These are phyloP conservation scores for Andrena dorsata DNA, from an alignment of 2,888 invertebrate species.

Conservation along the genomic window DNA sequence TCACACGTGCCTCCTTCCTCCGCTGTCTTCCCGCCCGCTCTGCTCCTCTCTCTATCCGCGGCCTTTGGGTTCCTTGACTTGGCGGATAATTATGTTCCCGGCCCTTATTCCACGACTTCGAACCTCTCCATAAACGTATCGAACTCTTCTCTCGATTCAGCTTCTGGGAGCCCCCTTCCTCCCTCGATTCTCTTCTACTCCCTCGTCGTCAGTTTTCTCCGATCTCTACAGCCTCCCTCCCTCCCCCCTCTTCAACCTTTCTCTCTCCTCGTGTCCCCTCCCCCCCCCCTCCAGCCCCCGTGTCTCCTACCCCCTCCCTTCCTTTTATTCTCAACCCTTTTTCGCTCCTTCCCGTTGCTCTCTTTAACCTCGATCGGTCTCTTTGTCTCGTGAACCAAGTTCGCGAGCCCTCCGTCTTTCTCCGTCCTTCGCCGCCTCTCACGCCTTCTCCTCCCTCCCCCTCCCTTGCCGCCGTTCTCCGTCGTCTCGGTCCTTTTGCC, in stretches of 20 bases:
- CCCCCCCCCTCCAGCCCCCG: too few species aligned
- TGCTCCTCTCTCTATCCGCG: conserved; percentile 44
- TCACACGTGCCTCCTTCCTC: conserved; percentile 3
- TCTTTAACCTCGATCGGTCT: conserved; percentile 45
- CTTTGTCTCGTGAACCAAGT: conserved; percentile 35
- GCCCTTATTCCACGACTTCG: conserved; percentile 67
- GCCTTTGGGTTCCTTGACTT: conserved; percentile 67
- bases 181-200: conserved; percentile 38
- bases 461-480: conserved; percentile 33
- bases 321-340: conserved; percentile 38
- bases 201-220: conserved; percentile 45
- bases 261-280: neutral
- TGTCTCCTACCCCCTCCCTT: conserved; percentile 1
- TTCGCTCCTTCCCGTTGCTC: conserved; percentile 41
- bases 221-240: conserved; percentile 20
- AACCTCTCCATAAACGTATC: conserved; percentile 71
- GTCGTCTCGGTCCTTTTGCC: conserved; percentile 29
- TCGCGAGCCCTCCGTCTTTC: conserved; percentile 14
- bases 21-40: conserved; percentile 5
- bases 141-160: conserved; percentile 59
- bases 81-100: conserved; percentile 73
- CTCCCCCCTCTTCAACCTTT: neutral
- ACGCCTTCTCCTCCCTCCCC: conserved; percentile 43
- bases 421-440: conserved; percentile 28
- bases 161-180: conserved; percentile 8